Conservation (phyloP, 2,797 vertebrate species). For the Pseudochromis fuscus region DNA sequence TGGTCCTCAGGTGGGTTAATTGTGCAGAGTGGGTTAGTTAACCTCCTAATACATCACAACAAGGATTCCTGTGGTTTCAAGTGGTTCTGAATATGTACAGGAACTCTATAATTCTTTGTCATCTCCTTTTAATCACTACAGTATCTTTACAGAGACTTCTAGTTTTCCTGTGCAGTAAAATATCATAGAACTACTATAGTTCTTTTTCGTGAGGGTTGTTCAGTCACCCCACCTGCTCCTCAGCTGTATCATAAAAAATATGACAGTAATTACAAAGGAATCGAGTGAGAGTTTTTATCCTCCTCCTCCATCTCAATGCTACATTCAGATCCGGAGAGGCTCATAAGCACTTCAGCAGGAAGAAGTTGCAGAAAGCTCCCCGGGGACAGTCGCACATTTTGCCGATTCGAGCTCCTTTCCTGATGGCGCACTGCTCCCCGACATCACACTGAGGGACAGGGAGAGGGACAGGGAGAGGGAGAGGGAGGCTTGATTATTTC, state of each 20-base stretch:
- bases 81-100: constrained; percentile 55
- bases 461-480: not conserved
- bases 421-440: constrained; percentile 85
- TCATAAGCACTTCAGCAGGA: constrained; percentile 85
- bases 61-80: constrained; percentile 13
- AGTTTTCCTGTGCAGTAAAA: constrained; percentile 13
- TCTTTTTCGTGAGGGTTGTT: constrained; percentile 15
- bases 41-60: constrained; percentile 40
- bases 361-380: constrained; percentile 80
- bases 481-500: not conserved
- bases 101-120: constrained; percentile 2
- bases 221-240: constrained; percentile 55
- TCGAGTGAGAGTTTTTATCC: constrained; percentile 8
- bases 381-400: constrained; percentile 84
- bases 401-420: constrained; percentile 86
- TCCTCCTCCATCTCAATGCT: constrained; percentile 6
- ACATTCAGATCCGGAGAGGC: constrained; percentile 45
- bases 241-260: constrained; percentile 58
- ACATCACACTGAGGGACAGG: constrained; percentile 79
- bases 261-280: constrained; percentile 64
- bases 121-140: not conserved
- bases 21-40: constrained; percentile 21
- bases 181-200: constrained; percentile 40
- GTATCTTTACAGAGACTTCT: constrained; percentile 8
- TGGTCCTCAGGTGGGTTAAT: constrained; percentile 21